Evolutionary conservation across 2,888 invertebrate species (phyloP).

Genomic region (Catocala nupta): DNA sequence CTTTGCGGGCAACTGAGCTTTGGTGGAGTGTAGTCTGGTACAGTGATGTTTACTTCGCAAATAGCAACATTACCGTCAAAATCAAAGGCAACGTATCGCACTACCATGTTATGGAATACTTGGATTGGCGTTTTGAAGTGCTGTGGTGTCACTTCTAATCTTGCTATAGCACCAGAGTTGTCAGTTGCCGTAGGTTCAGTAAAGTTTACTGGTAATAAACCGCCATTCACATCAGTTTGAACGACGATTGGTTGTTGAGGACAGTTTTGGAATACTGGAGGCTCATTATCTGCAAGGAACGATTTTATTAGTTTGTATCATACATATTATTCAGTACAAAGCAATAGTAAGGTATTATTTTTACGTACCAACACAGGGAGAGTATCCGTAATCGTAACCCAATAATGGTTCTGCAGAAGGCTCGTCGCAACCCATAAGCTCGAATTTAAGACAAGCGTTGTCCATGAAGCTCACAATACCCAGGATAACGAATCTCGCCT

Average conservation of each 20-base stretch:
- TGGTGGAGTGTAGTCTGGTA: conserved; percentile 97
- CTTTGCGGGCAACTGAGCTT: conserved; percentile 96
- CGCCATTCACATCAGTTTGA: conserved; percentile 95
- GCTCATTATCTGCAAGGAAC: conserved; percentile 93
- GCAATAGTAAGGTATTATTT: not conserved
- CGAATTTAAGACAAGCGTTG: conserved; percentile 98
- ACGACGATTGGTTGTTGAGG: conserved; percentile 97
- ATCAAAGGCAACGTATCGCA: conserved; percentile 98
- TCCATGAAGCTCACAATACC: conserved; percentile 99
- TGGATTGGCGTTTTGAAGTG: conserved; percentile 96
- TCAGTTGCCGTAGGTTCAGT: conserved; percentile 98
- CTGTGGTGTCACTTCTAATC: conserved; percentile 96
- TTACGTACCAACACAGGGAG: conserved; percentile 94
- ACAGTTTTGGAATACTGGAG: conserved; percentile 98
- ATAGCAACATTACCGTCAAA: conserved; percentile 99
- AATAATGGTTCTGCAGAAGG: conserved; percentile 93
- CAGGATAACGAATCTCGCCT: conserved; percentile 97
- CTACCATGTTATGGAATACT: conserved; percentile 96
- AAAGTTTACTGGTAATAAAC: conserved; percentile 96
- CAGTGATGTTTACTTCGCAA: conserved; percentile 98
- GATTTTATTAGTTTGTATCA: not conserved
- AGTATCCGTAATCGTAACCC: conserved; percentile 97
- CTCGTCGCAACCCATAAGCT: conserved; percentile 98
- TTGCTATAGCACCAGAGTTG: conserved; percentile 97
- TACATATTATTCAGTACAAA: not conserved